phyloP scores from a whole-genome alignment of 35 echinoderm and acorn worm species.

The Ophioderma brevispina region DNA sequence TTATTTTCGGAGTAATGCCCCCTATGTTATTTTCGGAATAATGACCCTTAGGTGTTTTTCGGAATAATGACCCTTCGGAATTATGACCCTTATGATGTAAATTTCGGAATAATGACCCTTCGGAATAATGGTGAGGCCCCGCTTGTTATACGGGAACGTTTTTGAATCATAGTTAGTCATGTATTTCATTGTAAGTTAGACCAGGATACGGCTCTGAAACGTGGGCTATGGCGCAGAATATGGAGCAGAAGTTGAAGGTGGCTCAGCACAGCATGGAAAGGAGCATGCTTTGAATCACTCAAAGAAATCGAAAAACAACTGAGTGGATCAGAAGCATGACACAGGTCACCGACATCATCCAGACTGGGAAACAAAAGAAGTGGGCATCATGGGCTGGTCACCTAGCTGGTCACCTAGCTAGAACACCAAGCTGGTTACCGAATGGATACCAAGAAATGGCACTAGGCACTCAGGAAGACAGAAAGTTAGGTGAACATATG shows the following conservation, averaged over 20 bases:
- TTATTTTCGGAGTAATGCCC: no score
- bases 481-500: not conserved
- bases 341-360: slow-evolving; percentile 14
- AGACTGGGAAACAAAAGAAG: slow-evolving; percentile 14
- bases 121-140: no score
- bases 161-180: no score
- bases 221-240: no score
- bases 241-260: no score
- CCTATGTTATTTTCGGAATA: no score
- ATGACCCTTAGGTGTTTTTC: no score
- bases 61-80: no score
- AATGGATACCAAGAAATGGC: slow-evolving; percentile 8
- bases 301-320: slow-evolving; percentile 1
- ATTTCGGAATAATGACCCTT: no score
- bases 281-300: not conserved
- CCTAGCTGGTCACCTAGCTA: not conserved
- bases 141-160: no score
- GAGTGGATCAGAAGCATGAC: slow-evolving; percentile 20
- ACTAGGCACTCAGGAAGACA: not conserved
- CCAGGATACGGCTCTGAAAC: not conserved
- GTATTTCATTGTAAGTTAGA: no score
- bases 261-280: not conserved
- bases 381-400: not conserved
- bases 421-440: not conserved
- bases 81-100: no score